phyloP scores from a whole-genome alignment of 2,113 vertebrate genomes.

The Erythrolamprus reginae region DNA sequence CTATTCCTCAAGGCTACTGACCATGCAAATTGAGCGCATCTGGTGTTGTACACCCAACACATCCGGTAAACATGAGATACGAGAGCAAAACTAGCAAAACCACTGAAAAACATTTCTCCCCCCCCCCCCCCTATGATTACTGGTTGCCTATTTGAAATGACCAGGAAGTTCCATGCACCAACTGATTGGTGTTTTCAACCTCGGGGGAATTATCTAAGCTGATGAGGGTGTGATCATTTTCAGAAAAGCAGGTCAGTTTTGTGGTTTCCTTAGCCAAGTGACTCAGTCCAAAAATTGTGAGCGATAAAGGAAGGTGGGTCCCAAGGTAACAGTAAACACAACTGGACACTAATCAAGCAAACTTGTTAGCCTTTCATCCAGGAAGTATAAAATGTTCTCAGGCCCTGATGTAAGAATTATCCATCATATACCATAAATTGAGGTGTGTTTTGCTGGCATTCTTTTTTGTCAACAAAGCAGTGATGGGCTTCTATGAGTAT shows the following conservation, averaged over 20 bases:
- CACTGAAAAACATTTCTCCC: neutral
- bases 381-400: neutral
- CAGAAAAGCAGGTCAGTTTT: neutral
- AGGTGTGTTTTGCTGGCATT: neutral
- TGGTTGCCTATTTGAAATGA: neutral
- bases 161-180: neutral
- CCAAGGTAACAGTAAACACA: neutral
- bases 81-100: neutral
- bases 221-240: neutral
- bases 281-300: neutral
- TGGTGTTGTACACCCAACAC: neutral
- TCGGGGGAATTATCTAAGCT: neutral
- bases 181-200: neutral
- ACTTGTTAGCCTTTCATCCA: neutral
- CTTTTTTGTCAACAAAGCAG: neutral
- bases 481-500: too few relatives aligned
- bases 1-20: neutral
- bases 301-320: too few relatives aligned
- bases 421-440: neutral
- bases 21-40: neutral
- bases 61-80: neutral
- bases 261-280: neutral
- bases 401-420: neutral
- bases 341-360: neutral
- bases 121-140: neutral